Percentiles rank a stretch among this genome's conserved stretches.
Conservation (phyloP, 2,113 vertebrate species). For the Stigmatopora nigra region DNA sequence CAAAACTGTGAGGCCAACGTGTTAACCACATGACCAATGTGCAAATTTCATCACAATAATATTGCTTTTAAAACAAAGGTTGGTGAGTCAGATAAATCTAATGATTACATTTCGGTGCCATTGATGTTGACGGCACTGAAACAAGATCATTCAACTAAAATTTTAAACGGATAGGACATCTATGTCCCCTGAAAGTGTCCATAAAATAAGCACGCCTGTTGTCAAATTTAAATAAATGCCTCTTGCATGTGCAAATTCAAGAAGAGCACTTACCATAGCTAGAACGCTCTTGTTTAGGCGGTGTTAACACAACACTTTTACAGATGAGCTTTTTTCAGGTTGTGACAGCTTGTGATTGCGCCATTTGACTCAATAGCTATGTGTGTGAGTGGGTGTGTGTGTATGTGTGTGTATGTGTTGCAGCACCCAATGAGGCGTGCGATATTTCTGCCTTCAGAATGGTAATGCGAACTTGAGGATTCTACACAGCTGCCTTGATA, state of each 20-base stretch:
- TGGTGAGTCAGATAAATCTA: too few species aligned
- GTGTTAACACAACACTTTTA: constrained; percentile 17
- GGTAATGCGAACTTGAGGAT: constrained; percentile 17
- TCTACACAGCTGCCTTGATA: not conserved
- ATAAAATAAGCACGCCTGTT: not conserved
- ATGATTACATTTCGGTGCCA: too few species aligned
- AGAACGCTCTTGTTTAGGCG: constrained; percentile 7
- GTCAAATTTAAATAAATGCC: constrained; percentile 10
- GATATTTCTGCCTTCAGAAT: constrained; percentile 16
- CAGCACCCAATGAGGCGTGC: constrained; percentile 17
- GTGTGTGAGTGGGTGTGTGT: constrained; percentile 16
- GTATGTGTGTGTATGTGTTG: constrained; percentile 12
- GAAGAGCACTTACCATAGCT: constrained; percentile 8
- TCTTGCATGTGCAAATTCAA: not conserved
- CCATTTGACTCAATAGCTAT: constrained; percentile 31
- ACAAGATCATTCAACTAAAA: too few species aligned
- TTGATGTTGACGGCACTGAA: too few species aligned
- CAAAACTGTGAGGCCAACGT: too few species aligned
- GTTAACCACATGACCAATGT: too few species aligned
- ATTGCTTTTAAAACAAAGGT: too few species aligned
- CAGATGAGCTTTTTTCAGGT: constrained; percentile 29
- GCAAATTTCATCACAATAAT: too few species aligned
- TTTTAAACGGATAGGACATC: too few species aligned
- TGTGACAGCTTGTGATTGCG: constrained; percentile 16
- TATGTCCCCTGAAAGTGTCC: not conserved